phyloP scores from a whole-genome alignment of 2,113 vertebrate species.

The Lonchura striata region DNA sequence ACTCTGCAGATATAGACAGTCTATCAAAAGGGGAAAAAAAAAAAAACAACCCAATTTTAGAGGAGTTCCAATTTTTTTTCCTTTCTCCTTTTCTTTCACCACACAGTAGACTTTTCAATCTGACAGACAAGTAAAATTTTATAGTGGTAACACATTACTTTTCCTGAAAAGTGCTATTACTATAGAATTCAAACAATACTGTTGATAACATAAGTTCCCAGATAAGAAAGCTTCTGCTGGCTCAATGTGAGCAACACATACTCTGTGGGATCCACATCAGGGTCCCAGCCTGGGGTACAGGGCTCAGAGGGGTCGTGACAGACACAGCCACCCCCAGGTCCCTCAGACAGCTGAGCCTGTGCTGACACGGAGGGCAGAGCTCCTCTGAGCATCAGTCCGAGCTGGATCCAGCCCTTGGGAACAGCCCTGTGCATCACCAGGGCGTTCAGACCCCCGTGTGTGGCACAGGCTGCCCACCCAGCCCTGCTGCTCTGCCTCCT shows the following conservation, averaged over 20 bases:
- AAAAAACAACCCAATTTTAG: background rate
- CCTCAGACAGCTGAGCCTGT: background rate
- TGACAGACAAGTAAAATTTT: background rate
- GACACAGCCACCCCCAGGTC: background rate
- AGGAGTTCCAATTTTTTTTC: background rate
- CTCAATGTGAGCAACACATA: background rate
- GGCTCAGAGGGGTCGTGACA: background rate
- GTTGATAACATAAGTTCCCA: background rate
- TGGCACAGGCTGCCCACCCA: rapidly evolving
- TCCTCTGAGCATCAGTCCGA: rapidly evolving
- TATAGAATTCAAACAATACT: background rate
- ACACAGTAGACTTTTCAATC: background rate
- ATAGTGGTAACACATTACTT: background rate
- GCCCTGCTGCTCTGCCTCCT: background rate
- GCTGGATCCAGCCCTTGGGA: background rate
- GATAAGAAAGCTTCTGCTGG: background rate
- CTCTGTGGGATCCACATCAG: background rate
- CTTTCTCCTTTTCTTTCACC: background rate
- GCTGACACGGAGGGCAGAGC: background rate
- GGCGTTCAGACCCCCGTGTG: rapidly evolving
- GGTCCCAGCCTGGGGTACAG: background rate
- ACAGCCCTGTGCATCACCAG: background rate
- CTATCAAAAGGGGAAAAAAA: background rate
- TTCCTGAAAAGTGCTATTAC: background rate
- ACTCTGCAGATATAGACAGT: background rate